phyloP scores from a whole-genome alignment of 2,113 vertebrate species.

The Candoia aspera region DNA sequence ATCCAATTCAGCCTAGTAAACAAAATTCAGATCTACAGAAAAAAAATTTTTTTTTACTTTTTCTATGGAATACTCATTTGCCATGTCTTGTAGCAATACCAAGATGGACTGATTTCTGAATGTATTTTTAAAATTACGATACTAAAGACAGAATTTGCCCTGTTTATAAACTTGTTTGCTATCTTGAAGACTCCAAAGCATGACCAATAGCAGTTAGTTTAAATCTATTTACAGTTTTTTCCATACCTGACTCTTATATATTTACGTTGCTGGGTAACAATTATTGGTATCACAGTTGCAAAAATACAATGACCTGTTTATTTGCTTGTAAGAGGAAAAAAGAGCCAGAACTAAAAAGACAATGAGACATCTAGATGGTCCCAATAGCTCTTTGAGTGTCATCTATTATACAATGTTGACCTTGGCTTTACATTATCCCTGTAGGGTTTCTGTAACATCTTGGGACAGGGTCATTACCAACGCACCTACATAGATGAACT shows the following conservation, averaged over 20 bases:
- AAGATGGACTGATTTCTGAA: neutral
- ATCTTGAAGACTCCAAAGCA: neutral
- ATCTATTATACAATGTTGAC: neutral
- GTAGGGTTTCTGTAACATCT: neutral
- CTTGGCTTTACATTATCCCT: neutral
- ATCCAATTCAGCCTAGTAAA: neutral
- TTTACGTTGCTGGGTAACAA: neutral
- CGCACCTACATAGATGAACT: neutral
- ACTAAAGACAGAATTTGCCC: neutral
- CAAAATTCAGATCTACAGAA: neutral
- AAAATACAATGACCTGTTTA: neutral
- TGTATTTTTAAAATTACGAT: neutral
- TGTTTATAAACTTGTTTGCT: neutral
- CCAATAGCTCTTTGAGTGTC: neutral
- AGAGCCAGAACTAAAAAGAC: neutral
- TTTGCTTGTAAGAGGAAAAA: neutral
- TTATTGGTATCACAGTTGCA: neutral
- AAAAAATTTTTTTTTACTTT: neutral
- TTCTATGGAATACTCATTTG: neutral
- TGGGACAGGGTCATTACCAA: neutral
- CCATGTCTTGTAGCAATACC: neutral
- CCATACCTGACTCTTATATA: neutral
- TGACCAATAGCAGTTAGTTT: neutral
- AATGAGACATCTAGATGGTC: neutral
- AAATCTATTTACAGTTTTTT: neutral